phyloP scores from a whole-genome alignment of 2,113 vertebrate species.

The Python bivittatus region DNA sequence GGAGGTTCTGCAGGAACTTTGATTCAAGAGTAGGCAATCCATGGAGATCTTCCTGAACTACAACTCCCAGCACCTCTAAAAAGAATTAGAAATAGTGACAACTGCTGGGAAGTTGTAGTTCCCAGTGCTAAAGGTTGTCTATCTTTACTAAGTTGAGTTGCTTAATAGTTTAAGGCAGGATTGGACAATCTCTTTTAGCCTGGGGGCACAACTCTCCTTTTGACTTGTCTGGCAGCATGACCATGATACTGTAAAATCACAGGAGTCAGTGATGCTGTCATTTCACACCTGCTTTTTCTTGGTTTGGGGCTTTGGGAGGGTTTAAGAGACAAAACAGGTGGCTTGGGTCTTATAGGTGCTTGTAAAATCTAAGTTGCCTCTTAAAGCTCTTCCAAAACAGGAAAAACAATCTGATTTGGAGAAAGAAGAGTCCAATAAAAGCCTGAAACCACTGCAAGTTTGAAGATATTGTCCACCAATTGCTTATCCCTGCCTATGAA shows the following conservation, averaged over 20 bases:
- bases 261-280: background rate
- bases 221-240: background rate
- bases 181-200: background rate
- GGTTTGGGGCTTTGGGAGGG: background rate
- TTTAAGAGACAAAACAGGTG: background rate
- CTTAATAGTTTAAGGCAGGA: background rate
- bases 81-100: background rate
- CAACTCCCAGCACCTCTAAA: background rate
- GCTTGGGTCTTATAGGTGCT: background rate
- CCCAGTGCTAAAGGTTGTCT: background rate
- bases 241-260: background rate
- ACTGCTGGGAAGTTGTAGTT: background rate
- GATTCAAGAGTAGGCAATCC: background rate
- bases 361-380: background rate
- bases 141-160: background rate
- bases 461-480: background rate
- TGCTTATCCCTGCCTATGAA: background rate
- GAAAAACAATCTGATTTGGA: background rate
- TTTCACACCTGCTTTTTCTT: background rate
- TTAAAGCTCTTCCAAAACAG: background rate
- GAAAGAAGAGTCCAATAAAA: background rate
- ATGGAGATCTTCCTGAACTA: too few species aligned
- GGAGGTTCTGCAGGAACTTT: background rate
- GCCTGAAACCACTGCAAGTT: background rate
- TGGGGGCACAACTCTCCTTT: background rate